Conservation (phyloP, 2,113 vertebrate genomes). For the Phasianus colchicus region DNA sequence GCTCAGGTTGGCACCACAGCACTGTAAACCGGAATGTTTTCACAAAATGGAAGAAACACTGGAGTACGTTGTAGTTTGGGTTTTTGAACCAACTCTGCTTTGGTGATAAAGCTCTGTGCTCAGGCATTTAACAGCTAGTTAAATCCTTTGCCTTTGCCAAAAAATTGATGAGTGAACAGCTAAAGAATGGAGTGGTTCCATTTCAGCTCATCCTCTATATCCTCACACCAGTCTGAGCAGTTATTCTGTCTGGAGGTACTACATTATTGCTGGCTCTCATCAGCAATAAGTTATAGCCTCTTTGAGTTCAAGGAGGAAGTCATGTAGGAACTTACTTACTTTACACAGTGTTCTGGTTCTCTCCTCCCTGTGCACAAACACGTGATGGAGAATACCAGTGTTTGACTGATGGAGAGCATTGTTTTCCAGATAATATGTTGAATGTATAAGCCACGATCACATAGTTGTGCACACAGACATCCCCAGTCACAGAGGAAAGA, state of each 20-base stretch:
- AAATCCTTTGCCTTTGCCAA: not conserved
- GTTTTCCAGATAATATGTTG: not conserved
- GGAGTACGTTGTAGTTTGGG: not conserved
- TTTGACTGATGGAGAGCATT: not conserved
- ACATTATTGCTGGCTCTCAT: not conserved
- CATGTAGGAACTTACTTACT: not conserved
- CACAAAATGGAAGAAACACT: not conserved
- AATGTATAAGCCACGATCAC: accelerated
- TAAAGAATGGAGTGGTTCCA: not conserved
- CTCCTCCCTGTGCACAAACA: not conserved
- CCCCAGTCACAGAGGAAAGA: not conserved
- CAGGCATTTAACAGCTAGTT: not conserved
- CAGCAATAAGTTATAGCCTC: not conserved
- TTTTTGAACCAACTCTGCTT: not conserved
- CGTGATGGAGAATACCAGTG: not conserved
- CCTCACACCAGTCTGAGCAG: not conserved
- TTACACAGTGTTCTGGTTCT: not conserved
- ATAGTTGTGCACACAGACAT: not conserved
- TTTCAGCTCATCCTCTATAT: not conserved
- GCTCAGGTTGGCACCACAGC: not conserved
- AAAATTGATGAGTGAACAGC: not conserved
- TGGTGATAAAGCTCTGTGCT: not conserved
- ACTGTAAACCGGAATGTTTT: not conserved
- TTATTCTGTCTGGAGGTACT: not conserved
- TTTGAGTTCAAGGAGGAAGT: not conserved